These are phyloP conservation scores for Tinea semifulvella DNA, from an alignment of 2,888 invertebrate species.

Conservation along the genomic window DNA sequence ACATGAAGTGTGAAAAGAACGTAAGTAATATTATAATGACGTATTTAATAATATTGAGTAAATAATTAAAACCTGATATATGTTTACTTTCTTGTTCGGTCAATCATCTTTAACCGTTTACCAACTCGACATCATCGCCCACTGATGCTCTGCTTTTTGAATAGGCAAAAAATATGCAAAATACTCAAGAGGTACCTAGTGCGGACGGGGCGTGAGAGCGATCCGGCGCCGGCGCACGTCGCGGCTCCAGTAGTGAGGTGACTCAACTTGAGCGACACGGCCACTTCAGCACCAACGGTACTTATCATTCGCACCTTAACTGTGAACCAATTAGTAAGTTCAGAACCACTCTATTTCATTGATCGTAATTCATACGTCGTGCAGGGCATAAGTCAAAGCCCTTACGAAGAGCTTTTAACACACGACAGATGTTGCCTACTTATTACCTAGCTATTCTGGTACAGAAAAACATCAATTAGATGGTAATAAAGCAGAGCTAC, in stretches of 20 bases:
- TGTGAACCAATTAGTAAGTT: constrained; percentile 15
- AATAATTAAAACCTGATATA: constrained; percentile 9
- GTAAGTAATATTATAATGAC: background rate
- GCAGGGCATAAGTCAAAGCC: constrained; percentile 5
- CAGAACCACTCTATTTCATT: constrained; percentile 14
- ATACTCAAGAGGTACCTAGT: constrained; percentile 19
- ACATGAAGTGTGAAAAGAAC: background rate
- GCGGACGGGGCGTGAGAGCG: constrained; percentile 4
- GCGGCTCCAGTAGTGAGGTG: constrained; percentile 19
- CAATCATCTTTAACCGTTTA: constrained; percentile 23
- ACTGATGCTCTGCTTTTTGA: constrained; percentile 25
- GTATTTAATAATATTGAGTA: background rate
- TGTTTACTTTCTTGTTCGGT: constrained; percentile 16
- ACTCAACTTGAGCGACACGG: constrained; percentile 31
- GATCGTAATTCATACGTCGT: constrained; percentile 9
- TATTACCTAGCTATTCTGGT: background rate
- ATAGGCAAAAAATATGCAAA: constrained; percentile 41
- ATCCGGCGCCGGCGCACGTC: constrained; percentile 11
- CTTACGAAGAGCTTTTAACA: constrained; percentile 9
- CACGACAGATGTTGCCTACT: background rate
- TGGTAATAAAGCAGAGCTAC: constrained; percentile 3
- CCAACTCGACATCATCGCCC: constrained; percentile 24
- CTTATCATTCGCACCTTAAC: constrained; percentile 21
- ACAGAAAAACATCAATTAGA: background rate
- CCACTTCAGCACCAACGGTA: constrained; percentile 34